phyloP scores from a whole-genome alignment of 1,140 invertebrate genomes.

The Armadillidium nasatum region DNA sequence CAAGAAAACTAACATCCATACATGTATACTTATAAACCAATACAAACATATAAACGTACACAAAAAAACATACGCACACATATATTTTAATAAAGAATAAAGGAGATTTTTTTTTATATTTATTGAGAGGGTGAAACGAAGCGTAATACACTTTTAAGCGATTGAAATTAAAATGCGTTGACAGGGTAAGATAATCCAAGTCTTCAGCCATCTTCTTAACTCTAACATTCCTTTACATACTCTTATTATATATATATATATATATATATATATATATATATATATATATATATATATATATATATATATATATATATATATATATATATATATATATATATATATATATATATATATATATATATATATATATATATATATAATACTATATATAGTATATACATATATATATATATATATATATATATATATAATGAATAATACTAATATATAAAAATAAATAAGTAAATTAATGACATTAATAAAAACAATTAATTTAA shows the following conservation, averaged over 20 bases:
- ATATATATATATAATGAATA: not conserved
- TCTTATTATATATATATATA: constrained; percentile 5
- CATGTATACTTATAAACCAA: no score
- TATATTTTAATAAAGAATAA: no score
- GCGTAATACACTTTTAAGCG: no score
- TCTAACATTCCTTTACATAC: not conserved
- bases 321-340: constrained; percentile 15
- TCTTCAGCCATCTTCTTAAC: no score
- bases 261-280: constrained; percentile 15
- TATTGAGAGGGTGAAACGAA: no score
- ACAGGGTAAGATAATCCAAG: constrained; percentile 1
- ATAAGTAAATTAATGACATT: no score
- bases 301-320: constrained; percentile 10
- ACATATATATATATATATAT: constrained; percentile 12
- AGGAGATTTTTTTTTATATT: no score
- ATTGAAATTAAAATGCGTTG: not conserved
- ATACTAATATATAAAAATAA: no score
- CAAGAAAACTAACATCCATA: no score
- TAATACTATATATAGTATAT: not conserved
- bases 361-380: constrained; percentile 11
- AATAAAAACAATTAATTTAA: no score
- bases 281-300: constrained; percentile 15
- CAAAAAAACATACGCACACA: no score
- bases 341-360: constrained; percentile 15
- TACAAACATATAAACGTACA: no score